Percentiles rank a stretch among this genome's conserved stretches.
phyloP scores from a whole-genome alignment of 2,888 invertebrate genomes.

The Serripes groenlandicus region DNA sequence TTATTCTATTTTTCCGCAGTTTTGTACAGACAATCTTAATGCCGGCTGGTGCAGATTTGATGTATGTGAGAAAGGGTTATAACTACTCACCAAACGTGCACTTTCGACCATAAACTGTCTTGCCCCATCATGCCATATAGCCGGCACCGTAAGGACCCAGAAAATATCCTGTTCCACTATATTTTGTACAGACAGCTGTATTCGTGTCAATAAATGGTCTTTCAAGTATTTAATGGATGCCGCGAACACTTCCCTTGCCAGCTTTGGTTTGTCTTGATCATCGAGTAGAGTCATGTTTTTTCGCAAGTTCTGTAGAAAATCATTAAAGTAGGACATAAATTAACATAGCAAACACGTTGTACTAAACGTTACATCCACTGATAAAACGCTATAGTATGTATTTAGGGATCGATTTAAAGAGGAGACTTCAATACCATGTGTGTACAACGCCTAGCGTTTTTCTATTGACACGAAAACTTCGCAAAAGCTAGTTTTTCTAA shows the following conservation, averaged over 20 bases:
- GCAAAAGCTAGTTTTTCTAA: no score
- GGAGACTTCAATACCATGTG: no score
- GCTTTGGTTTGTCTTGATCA: neutral
- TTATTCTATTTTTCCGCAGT: neutral
- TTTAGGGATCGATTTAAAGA: no score
- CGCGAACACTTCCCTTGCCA: constrained; percentile 6
- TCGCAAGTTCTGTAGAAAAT: constrained; percentile 4
- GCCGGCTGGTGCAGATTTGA: neutral
- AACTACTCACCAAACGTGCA: neutral
- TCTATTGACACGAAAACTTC: no score
- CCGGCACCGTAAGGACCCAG: constrained; percentile 2
- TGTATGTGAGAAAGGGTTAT: neutral
- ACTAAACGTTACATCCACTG: no score
- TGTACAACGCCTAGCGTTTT: no score
- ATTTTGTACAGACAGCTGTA: neutral
- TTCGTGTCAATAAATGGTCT: neutral
- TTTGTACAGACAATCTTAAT: neutral
- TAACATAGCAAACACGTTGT: no score
- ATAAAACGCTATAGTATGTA: no score
- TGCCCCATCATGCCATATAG: constrained; percentile 2
- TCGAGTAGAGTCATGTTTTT: neutral
- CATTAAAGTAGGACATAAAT: neutral
- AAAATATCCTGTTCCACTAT: neutral
- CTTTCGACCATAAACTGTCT: neutral
- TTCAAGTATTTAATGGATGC: constrained; percentile 8